phyloP scores from a whole-genome alignment of 2,888 invertebrate genomes.

The Apoderus coryli region DNA sequence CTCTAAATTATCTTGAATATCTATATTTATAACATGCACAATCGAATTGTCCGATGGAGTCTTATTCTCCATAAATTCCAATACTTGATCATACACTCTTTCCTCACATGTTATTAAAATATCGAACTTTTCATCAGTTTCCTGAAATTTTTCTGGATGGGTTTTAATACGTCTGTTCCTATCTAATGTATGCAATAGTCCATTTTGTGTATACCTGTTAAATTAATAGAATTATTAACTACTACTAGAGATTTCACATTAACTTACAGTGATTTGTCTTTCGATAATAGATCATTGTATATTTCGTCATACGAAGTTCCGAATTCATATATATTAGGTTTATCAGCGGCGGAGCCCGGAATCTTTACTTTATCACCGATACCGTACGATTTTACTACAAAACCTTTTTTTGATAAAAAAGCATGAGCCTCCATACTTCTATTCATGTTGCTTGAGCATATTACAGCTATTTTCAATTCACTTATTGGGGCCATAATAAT shows the following conservation, averaged over 20 bases:
- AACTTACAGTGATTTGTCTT: constrained; percentile 73
- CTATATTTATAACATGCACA: constrained; percentile 94
- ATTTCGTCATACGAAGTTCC: constrained; percentile 91
- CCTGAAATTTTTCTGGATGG: constrained; percentile 89
- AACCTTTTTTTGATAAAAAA: constrained; percentile 93
- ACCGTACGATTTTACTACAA: constrained; percentile 86
- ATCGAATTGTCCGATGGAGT: constrained; percentile 70
- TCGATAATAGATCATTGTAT: constrained; percentile 77
- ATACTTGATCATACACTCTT: constrained; percentile 94
- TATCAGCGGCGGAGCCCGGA: constrained; percentile 85
- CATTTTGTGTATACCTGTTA: constrained; percentile 75
- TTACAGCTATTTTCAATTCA: constrained; percentile 74
- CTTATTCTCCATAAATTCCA: constrained; percentile 80
- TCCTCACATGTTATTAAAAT: constrained; percentile 96
- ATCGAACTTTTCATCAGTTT: constrained; percentile 78
- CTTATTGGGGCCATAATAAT: constrained; percentile 23
- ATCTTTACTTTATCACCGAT: constrained; percentile 93
- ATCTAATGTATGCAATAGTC: constrained; percentile 94
- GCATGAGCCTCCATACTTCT: constrained; percentile 99
- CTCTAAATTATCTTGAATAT: constrained; percentile 98
- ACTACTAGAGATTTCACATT: background rate
- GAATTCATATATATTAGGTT: constrained; percentile 95
- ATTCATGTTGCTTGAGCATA: constrained; percentile 99
- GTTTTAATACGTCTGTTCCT: constrained; percentile 91
- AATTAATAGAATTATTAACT: constrained; percentile 35